Base-by-base conservation (phyloP, 2,113 vertebrate species). In the Rattus rattus region DNA sequence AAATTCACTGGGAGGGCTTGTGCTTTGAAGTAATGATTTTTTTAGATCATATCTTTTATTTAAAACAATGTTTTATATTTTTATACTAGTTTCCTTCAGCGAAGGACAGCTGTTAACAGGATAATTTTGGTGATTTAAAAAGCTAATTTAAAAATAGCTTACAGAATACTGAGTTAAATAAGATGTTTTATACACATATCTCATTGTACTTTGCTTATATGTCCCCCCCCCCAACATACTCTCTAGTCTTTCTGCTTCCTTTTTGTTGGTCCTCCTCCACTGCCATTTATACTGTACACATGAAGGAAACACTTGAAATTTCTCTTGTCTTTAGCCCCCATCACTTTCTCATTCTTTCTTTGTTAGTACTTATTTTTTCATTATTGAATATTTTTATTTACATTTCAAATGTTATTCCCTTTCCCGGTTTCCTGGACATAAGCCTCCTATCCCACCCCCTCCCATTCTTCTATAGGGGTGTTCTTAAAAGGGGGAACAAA, bases 11-110 rank as follows among this genome's bases (percentile, higher is more conserved):
- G 72, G 84, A 94, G 70, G 6, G 9, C 65, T 83, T 90, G 17
- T 65, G 52, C 43, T 86, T 95, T 93, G 65, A 96, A 96, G 47
- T 67, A 28, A 73, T 73, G 72, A 22, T 43, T n/a, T 70, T 70
- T 72, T 5, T 72, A 72, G 69, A 72, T 6, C 20, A 75, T 22
- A 24, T 75, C 72, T 22, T 43, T 43, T 43, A 39, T 75, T 73
- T 72, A n/a, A 72, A n/a, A 72, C 17, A 73, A 8, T 39, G 72
- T 73, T 39, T 73, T 88, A 75, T 36, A 43, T 67, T 92, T 90
- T 95, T 90, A 79, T 72, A 43, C 54, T 65, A 63, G 24, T 76
- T 75, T 75, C 39, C 39, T 76, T 47, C 22, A 13, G 11, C 26
- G 43, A 26, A 76, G 39, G 39, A 47, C 19, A 39, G n/a, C n/a